Evolutionary conservation across 2,888 invertebrate genomes (phyloP), one percentile per base, ranked within the genome.

Genomic region (Ectemnius continuus): DNA sequence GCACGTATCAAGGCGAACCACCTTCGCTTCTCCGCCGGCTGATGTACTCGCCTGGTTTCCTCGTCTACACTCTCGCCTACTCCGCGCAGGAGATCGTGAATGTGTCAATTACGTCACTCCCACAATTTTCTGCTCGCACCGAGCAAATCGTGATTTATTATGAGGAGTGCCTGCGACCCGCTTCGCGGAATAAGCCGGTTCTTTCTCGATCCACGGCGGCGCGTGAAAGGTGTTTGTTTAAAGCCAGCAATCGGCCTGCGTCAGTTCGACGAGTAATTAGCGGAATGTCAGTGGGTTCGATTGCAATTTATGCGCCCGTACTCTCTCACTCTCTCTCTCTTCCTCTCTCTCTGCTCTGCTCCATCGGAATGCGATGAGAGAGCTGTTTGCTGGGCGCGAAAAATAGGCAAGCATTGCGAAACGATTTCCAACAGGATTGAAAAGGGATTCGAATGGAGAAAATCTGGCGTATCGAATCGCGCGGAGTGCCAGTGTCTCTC

Each of bases 41-140:
- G 45, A 14, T 52, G 18, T 36, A 61, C 36, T 28, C 14, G 45
- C 18, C 20, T 61, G 46, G 65, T 46, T 28, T 61, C 60, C 58
- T 59, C n/a, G 48, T 62, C 46, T 13, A 36, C 47, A n/a, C 23
- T 26, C 63, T 63, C 61, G 52, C 46, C 48, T 60, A 58, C 60
- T 26, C 60, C 26, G 26, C 18, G n/a, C n/a, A n/a, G 46, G 47
- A 61, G 60, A 56, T 47, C 36, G 59, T 73, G 69, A 70, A 28
- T 68, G 45, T 63, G 68, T 73, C 72, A 63, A 64, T 70, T 73
- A 58, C 61, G 58, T 48, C 64, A n/a, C 52, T 60, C n/a, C 20
- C 28, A 36, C 28, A 68, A 46, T 74, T 62, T 60, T 66, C 48
- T 63, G 26, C 3, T 57, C 18, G 28, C 52, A 47, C 18, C 59